These are phyloP conservation scores for Drosophila aff. DNA, from an alignment of 1,140 invertebrate species.

Conservation along the genomic window DNA sequence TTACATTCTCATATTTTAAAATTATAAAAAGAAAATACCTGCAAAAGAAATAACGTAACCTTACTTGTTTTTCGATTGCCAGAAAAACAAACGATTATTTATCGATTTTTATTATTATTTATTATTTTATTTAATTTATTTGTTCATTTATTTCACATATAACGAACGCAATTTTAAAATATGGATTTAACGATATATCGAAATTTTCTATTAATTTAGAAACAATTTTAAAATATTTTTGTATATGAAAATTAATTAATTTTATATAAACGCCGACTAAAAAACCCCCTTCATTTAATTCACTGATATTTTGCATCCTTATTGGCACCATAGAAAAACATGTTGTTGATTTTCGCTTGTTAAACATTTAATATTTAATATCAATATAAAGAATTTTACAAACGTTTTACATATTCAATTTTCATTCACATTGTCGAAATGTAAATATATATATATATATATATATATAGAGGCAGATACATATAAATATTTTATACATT, in stretches of 20 bases:
- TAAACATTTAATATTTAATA: constrained; percentile 79
- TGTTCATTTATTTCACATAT: no score
- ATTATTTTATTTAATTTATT: no score
- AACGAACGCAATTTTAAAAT: no score
- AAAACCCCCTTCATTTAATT: no score
- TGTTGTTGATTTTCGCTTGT: constrained; percentile 35
- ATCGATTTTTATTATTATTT: no score
- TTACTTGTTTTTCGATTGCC: neutral
- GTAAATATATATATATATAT: constrained; percentile 48
- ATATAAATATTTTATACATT: constrained; percentile 65
- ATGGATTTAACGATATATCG: no score
- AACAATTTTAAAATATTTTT: no score
- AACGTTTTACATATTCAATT: constrained; percentile 64
- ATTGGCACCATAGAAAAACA: neutral
- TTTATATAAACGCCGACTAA: no score
- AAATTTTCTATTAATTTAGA: no score
- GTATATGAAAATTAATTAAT: no score
- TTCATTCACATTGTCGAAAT: constrained; percentile 64
- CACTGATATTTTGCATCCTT: neutral
- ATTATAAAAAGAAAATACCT: no score
- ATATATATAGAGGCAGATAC: constrained; percentile 26
- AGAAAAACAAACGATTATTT: neutral
- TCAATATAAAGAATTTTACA: constrained; percentile 79
- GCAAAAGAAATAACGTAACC: neutral
- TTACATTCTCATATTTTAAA: no score